These are phyloP conservation scores for Drepana arcuata DNA, from an alignment of 1,140 invertebrate species.

Conservation along the genomic window DNA sequence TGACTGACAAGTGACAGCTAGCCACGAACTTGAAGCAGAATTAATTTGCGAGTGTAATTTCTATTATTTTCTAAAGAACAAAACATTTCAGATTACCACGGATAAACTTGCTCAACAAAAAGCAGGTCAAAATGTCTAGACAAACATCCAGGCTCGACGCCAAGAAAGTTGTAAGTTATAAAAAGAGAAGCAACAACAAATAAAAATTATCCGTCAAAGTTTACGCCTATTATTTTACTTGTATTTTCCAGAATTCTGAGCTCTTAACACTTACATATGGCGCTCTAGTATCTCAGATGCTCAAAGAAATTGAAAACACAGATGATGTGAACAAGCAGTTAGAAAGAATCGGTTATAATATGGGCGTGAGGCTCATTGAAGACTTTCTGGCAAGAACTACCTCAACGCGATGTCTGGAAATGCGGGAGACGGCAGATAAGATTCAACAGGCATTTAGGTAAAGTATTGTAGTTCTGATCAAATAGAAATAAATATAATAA, in stretches of 20 bases:
- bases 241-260: constrained; percentile 90
- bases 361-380: constrained; percentile 97
- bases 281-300: constrained; percentile 94
- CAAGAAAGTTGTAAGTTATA: constrained; percentile 65
- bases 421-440: constrained; percentile 97
- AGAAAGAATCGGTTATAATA: constrained; percentile 97
- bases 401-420: constrained; percentile 92
- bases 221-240: not conserved
- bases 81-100: too few species aligned
- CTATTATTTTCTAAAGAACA: too few species aligned
- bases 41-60: too few species aligned
- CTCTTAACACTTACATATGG: constrained; percentile 98
- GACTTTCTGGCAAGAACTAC: constrained; percentile 96
- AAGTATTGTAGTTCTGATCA: too few species aligned
- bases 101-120: too few species aligned
- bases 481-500: too few species aligned
- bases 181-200: not conserved
- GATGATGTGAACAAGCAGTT: constrained; percentile 97
- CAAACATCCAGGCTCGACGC: constrained; percentile 65
- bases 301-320: constrained; percentile 97
- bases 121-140: constrained; percentile 59
- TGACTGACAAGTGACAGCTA: too few species aligned
- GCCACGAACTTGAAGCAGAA: too few species aligned
- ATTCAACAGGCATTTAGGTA: constrained; percentile 81
- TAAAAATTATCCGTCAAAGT: not conserved